A percentile compares a stretch with the other conserved stretches of the same genome.
Evolutionary conservation across 2,888 invertebrate species (phyloP).

Genomic region (Dasypolia templi): DNA sequence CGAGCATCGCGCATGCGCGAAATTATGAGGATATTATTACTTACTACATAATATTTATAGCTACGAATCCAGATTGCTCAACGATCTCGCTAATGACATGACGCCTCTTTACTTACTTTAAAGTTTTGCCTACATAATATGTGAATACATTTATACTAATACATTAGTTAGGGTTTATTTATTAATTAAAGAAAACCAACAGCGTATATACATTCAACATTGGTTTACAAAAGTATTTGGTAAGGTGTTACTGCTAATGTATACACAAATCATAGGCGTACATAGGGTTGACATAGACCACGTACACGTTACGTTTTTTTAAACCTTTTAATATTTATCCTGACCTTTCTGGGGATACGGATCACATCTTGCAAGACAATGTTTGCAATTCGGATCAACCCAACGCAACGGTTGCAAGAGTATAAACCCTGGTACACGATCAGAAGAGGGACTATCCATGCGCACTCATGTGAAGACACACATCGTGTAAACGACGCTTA

Average conservation of each 20-base stretch:
- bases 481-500: background rate
- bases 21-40: conserved; percentile 2
- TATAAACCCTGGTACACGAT: background rate
- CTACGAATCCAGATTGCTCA: conserved; percentile 12
- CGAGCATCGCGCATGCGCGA: conserved; percentile 9
- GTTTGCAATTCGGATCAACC: background rate
- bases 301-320: background rate
- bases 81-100: conserved; percentile 1
- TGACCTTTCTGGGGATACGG: background rate
- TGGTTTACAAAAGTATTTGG: background rate
- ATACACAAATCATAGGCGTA: background rate
- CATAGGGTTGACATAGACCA: background rate
- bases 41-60: conserved; percentile 21
- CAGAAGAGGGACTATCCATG: background rate
- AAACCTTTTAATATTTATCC: no score
- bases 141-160: background rate
- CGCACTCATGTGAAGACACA: background rate
- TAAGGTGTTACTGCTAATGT: background rate
- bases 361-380: background rate
- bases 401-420: background rate
- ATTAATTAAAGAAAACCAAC: background rate
- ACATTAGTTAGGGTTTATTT: background rate
- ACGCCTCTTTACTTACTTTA: background rate
- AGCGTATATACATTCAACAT: background rate
- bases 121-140: background rate